Base-by-base conservation (phyloP, 2,797 vertebrate genomes). In the Champsocephalus esox region DNA sequence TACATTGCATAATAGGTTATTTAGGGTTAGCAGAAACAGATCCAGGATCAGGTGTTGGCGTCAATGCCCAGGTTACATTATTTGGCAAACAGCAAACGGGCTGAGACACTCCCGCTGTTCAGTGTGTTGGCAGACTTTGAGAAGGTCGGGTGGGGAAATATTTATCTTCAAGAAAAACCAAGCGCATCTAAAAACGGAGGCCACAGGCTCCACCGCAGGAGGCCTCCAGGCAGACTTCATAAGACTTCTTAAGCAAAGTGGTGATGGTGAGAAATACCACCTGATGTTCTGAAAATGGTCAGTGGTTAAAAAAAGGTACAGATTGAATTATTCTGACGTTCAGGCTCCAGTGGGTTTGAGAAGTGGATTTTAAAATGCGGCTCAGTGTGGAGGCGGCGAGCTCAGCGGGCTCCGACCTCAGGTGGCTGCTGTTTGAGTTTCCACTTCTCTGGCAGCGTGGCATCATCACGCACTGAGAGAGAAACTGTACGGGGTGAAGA, bases 81-180 rank as follows among this genome's bases (percentile, higher is more conserved):
- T 85, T 71, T 87, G 83, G 79, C 79, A 70, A 62, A 41, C 80
- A 79, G 58, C 45, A 87, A 82, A 88, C 81, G 89, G 88, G 88
- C 85, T 77, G 77, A 92, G 79, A 83, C 32, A 5, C 60, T 73
- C 68, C 77, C 85, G 51, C 63, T 45, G 59, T 24, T 72, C 24
- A 54, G 28, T 52, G 17, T 66, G 72, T 65, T 81, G 66, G 80
- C 76, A 73, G 67, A 61, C 67, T 64, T 38, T 9, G 65, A 73
- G 44, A 38, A 5, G 24, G 62, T 49, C 21, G 61, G n/a, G 24
- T 9, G 24, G 10, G 5, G 32, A 14, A 55, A 50, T 21, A 69
- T 57, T 66, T 63, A 66, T 52, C 72, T 79, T 77, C 59, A 69
- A 63, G 28, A 79, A 38, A 72, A 34, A 65, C 44, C 44, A 46